Evolutionary conservation across 1,140 invertebrate genomes (phyloP).

Genomic region (Physella acuta): DNA sequence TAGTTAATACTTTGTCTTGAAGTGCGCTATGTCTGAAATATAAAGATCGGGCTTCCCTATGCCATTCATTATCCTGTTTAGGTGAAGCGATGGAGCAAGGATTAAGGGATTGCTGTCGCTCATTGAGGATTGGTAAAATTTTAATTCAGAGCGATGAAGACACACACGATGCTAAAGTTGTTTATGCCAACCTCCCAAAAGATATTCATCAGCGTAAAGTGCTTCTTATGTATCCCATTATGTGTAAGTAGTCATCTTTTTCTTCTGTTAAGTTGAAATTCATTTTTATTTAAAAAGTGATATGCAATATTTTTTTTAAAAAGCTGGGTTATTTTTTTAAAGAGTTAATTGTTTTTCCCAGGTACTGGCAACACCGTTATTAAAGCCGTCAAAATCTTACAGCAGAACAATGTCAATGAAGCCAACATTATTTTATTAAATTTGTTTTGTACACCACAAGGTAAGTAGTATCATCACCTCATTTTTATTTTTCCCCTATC

Average conservation of each 20-base stretch:
- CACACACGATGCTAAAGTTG: constrained; percentile 92
- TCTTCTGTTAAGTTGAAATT: no score
- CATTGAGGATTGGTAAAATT: constrained; percentile 95
- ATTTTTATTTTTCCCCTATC: no score
- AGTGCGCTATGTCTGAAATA: no score
- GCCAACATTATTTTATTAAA: constrained; percentile 93
- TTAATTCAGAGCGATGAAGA: constrained; percentile 94
- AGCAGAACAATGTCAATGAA: constrained; percentile 89
- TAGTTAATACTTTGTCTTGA: no score
- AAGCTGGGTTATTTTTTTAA: no score
- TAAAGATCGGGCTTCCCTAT: no score
- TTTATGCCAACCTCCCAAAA: constrained; percentile 96
- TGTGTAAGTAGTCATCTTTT: constrained; percentile 70
- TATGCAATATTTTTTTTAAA: no score
- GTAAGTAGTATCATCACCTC: no score
- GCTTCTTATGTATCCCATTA: constrained; percentile 97
- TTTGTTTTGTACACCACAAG: constrained; percentile 88
- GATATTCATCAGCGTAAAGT: constrained; percentile 87
- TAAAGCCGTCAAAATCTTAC: constrained; percentile 88
- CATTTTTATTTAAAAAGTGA: no score
- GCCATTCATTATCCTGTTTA: constrained; percentile 30
- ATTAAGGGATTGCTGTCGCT: constrained; percentile 92
- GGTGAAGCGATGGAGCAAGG: constrained; percentile 98
- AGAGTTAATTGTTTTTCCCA: constrained; percentile 44
- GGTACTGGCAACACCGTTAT: constrained; percentile 91